These are phyloP conservation scores for Protomyctophum bolini DNA, from an alignment of 2,113 vertebrate species.

Conservation along the genomic window DNA sequence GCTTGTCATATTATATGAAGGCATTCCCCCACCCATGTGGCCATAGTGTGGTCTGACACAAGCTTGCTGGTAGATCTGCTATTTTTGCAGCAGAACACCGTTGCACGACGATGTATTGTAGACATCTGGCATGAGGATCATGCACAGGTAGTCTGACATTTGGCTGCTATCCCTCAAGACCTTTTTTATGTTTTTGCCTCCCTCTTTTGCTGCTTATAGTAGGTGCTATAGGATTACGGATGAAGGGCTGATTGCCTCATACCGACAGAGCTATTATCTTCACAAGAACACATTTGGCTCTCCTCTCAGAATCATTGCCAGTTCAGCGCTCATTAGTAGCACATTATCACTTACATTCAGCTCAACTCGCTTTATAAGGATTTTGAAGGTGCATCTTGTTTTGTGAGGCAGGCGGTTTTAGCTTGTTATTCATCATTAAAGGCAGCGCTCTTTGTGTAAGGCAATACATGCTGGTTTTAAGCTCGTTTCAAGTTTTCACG, in stretches of 20 bases:
- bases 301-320: slow-evolving; percentile 20
- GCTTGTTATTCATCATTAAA: slow-evolving; percentile 4
- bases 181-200: neutral
- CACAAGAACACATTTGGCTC: slow-evolving; percentile 37
- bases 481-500: neutral
- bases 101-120: too few species aligned
- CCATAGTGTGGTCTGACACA: neutral
- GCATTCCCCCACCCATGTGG: neutral
- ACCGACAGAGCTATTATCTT: slow-evolving; percentile 35
- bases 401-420: slow-evolving; percentile 17
- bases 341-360: slow-evolving; percentile 13
- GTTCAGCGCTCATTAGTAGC: slow-evolving; percentile 40
- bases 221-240: slow-evolving; percentile 29
- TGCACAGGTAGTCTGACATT: slow-evolving; percentile 11
- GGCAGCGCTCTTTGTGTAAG: neutral
- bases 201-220: slow-evolving; percentile 14
- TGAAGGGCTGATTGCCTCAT: slow-evolving; percentile 27
- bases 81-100: too few species aligned
- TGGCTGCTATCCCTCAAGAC: slow-evolving; percentile 12
- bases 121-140: neutral
- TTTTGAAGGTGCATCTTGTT: slow-evolving; percentile 28
- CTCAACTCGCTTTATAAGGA: slow-evolving; percentile 25
- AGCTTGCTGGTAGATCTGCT: too few species aligned
- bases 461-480: neutral
- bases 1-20: neutral